Base-by-base conservation (phyloP, 2,888 invertebrate species). In the Standfussiana lucernea region DNA sequence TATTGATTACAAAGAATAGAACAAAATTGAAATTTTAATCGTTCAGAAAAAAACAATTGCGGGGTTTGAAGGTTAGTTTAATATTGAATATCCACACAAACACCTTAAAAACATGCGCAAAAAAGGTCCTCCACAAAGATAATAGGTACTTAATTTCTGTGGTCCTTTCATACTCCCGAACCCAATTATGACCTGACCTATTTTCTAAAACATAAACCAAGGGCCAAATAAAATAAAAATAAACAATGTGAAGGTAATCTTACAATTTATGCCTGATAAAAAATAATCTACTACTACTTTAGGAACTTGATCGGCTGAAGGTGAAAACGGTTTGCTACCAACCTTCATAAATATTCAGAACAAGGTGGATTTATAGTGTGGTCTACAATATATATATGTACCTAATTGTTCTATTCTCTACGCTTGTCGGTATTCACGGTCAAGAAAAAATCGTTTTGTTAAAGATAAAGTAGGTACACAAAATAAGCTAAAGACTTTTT, bases 291-390 rank as follows among this genome's bases (percentile, higher is more conserved):
- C 70, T 70, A 45, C 67, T 50, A 37, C 24, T 85, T 75, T 65
- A 65, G 50, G 59, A 66, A 59, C 64, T 62, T 72, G 66, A 75
- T 73, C 28, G 37, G 6, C 28, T 50, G 59, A 72, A 78, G 72
- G 77, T 77, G 50, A 68, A 75, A 70, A 50, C 18, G 56, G 64
- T 83, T 75, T 68, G 42, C 67, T 59, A 10, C 28, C n/a, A 53
- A 56, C 78, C 42, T 74, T 78, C 32, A 73, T 80, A 62, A 84
- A 71, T 85, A 82, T 85, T 72, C 45, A 75, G 24, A 62, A 68
- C 37, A 45, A 67, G 64, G 24, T 37, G 1, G 45, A 70, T 67
- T 64, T 35, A 42, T 56, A 32, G 45, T 64, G 40, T 71, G 45
- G 45, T 72, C 21, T 40, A 6, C 15, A n/a, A 21, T 18, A 18